Evolutionary conservation across 2,797 vertebrate species (phyloP), one percentile per base, ranked within the genome.

Genomic region (Eptatretus atami): DNA sequence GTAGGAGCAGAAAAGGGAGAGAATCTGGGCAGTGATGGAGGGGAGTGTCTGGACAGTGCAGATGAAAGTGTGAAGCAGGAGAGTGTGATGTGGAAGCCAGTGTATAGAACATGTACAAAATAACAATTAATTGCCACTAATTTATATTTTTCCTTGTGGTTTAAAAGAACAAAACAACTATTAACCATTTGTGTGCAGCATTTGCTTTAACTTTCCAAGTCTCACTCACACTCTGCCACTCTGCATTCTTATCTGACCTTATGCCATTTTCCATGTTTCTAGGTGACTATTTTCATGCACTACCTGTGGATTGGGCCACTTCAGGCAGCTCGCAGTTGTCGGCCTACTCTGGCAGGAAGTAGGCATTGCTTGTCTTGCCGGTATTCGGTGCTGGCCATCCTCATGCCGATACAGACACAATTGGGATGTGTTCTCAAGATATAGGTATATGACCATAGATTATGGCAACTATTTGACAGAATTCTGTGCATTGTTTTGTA

Each of bases 271-370:
- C 15, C n/a, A 69, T 2, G 71, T 74, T 65, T 15, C 54, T 15
- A 70, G n/a, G 78, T 88, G 25, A 93, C 86, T 0, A 77, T 94
- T 69, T 90, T 90, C 70, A 73, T 94, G 69, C 87, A 96, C 73
- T 94, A 76, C 68, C 70, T 96, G 65, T 96, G 87, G 86, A 79
- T 81, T 66, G 86, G 78, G 61, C 88, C 87, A 2, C 72, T 93
- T 63, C 84, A 94, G 69, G 86, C 82, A 1, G 69, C 80, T 1
- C n/a, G 78, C 69, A 1, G 82, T 92, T 10, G 78, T 81, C 9
- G 77, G 70, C 1, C 77, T 96, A 54, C 79, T 93, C 63, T 96
- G 88, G 87, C 65, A 70, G 61, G 80, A 94, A 69, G 86, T 96
- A 9, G 87, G 86, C 6, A 77, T 83, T n/a, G 85, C 87, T 0